Base-by-base conservation (phyloP, 2,113 vertebrate species). In the Prunella fulvescens region DNA sequence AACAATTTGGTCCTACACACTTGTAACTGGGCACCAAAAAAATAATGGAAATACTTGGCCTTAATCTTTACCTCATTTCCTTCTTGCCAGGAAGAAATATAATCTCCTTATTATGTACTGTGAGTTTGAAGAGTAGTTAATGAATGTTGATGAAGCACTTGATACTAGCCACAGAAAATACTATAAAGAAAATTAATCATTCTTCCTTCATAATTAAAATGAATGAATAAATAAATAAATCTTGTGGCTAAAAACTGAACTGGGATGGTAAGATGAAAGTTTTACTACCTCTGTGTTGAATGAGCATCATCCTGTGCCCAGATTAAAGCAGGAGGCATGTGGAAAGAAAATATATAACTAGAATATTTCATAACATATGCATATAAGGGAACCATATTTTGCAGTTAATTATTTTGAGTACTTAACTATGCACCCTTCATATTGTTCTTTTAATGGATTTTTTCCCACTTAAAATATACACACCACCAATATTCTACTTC, bases 261-360 rank as follows among this genome's bases (percentile, higher is more conserved):
- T 66, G 28, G 31, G n/a, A 92, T 45, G 31, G 33, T 66, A 92
- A 88, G 4, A 81, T 23, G 18, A 83, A 83, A 64, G 62, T 78
- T 90, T 92, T 85, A 93, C 85, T 95, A 90, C 74, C 79, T 86
- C 82, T 86, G 35, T 82, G 69, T 71, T 86, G 76, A 90, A 39
- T 77, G 13, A 91, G 66, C 70, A 85, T 89, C 66, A 69, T 92
- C 74, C 84, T 72, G 37, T 92, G 77, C 78, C 73, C 78, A 77
- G 58, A 90, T 80, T 96, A 94, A 92, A 71, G 42, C 45, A 88
- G 54, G 56, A 92, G 29, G 87, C 90, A 90, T 70, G 78, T 82
- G 57, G 89, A 94, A 91, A 95, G 73, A 94, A 95, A 88, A 94
- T 54, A 82, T 3, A 19, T 70, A 70, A 66, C 71, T 86, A 91